Base-by-base conservation (phyloP, 2,797 vertebrate species). In the Smutsia temminckii region DNA sequence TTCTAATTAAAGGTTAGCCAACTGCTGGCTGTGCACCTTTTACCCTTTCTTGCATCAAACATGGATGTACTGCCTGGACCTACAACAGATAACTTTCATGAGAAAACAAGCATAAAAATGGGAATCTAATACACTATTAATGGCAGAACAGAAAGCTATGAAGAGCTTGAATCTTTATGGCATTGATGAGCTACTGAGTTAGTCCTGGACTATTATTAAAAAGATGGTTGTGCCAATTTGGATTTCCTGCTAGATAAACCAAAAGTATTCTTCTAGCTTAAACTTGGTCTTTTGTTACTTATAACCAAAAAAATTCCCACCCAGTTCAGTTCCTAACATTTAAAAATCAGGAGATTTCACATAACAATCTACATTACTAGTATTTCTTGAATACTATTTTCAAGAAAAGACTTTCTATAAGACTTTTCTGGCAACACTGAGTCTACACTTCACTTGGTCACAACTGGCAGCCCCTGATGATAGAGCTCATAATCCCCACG, bases 211-310 rank as follows among this genome's bases (percentile, higher is more conserved):
- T 80, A 85, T 8, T 69, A 81, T 77, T 49, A 46, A 46, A 46
- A 46, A 46, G 46, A 46, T 46, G 46, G 46, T 46, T 46, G 46
- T 46, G 46, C 46, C 46, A 46, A 46, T 75, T 80, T 80, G 37
- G 42, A 89, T 46, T 92, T 92, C 53, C 71, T 92, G 34, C 29
- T 34, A 95, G 53, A 94, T 55, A 96, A 91, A 66, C 42, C 57
- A 55, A 75, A 94, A 89, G 72, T 93, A 95, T 64, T 89, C 53
- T 77, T 88, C 46, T 66, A 25, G 16, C 32, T 95, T 81, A 93
- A 94, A 91, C 5, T 77, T 94, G 53, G n/a, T 85, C 29, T 95
- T 93, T 61, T 85, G 42, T 79, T 85, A 80, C 66, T 77, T 74
- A 10, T 10, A 90, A 49, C 5, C 59, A 94, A 94, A 88, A 78